Conservation (phyloP, 23 tunicate species). For the Corella eumyota region DNA sequence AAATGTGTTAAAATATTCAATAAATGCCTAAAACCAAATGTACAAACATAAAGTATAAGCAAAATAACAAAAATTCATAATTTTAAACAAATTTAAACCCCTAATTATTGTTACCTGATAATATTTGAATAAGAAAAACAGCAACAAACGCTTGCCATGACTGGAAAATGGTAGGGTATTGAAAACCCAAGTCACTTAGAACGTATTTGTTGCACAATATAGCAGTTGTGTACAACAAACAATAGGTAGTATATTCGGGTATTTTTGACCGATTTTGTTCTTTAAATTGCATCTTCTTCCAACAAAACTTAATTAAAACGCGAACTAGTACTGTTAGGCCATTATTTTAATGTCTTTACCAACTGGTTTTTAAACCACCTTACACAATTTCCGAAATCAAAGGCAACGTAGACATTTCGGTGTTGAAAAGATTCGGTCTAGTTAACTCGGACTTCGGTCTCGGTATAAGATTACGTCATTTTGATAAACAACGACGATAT, state of each 20-base stretch:
- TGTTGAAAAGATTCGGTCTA: too few species aligned
- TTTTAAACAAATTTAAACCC: not conserved
- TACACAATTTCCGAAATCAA: too few species aligned
- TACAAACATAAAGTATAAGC: not conserved
- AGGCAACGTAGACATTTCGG: too few species aligned
- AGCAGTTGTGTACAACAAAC: slow-evolving; percentile 44
- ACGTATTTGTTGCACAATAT: slow-evolving; percentile 85
- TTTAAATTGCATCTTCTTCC: not conserved
- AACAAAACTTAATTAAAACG: too few species aligned
- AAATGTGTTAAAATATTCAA: too few species aligned
- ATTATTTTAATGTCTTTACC: too few species aligned
- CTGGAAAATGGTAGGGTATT: slow-evolving; percentile 90
- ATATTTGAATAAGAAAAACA: slow-evolving; percentile 13
- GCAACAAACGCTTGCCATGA: slow-evolving; percentile 63
- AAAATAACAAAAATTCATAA: slow-evolving; percentile 7
- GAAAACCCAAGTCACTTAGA: slow-evolving; percentile 72
- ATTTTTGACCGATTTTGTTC: not conserved
- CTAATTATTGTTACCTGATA: slow-evolving; percentile 23
- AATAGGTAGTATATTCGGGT: slow-evolving; percentile 43
- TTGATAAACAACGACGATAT: too few species aligned
- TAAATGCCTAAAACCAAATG: slow-evolving; percentile 3
- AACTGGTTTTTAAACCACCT: too few species aligned
- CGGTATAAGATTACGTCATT: too few species aligned
- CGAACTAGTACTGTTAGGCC: too few species aligned
- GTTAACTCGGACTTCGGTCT: too few species aligned